Conservation (phyloP, 2,888 invertebrate genomes). For the Diplolepis rosae region DNA sequence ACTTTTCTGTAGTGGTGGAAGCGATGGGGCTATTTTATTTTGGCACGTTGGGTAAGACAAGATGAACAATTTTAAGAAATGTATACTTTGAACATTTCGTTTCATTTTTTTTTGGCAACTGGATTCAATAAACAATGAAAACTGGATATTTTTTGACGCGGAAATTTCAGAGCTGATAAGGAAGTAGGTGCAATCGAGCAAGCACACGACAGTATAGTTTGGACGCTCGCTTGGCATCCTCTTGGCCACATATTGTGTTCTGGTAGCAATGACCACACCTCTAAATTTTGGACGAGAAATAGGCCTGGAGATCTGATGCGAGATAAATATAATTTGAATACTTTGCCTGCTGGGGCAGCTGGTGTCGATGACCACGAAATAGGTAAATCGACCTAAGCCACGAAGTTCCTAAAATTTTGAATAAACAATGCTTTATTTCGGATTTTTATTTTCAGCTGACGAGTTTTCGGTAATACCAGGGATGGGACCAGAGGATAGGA, state of each 20-base stretch:
- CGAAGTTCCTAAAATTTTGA: not conserved
- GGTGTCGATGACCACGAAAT: constrained; percentile 83
- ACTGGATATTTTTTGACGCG: not conserved
- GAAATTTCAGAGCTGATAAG: constrained; percentile 86
- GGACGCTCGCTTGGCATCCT: constrained; percentile 99
- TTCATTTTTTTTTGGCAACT: too few relatives aligned
- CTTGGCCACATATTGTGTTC: constrained; percentile 98
- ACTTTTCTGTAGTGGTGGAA: constrained; percentile 97
- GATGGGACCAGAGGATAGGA: constrained; percentile 98
- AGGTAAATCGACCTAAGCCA: constrained; percentile 70
- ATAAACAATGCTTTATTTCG: not conserved
- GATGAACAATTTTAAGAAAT: constrained; percentile 21
- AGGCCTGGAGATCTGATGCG: constrained; percentile 98
- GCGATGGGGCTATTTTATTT: constrained; percentile 98
- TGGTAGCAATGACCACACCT: constrained; percentile 99
- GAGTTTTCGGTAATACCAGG: constrained; percentile 92
- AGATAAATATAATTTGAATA: constrained; percentile 97
- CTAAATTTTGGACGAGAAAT: constrained; percentile 99
- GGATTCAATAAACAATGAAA: too few relatives aligned
- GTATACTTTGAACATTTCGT: too few relatives aligned
- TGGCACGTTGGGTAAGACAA: constrained; percentile 94
- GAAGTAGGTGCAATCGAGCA: constrained; percentile 98
- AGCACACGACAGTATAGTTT: constrained; percentile 99
- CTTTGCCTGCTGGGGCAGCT: constrained; percentile 87
- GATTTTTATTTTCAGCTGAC: constrained; percentile 74